Percentiles rank a stretch among this genome's conserved stretches.
These are phyloP conservation scores for Tricholaema leucomelas DNA, from an alignment of 2,113 vertebrate genomes.

Conservation along the genomic window DNA sequence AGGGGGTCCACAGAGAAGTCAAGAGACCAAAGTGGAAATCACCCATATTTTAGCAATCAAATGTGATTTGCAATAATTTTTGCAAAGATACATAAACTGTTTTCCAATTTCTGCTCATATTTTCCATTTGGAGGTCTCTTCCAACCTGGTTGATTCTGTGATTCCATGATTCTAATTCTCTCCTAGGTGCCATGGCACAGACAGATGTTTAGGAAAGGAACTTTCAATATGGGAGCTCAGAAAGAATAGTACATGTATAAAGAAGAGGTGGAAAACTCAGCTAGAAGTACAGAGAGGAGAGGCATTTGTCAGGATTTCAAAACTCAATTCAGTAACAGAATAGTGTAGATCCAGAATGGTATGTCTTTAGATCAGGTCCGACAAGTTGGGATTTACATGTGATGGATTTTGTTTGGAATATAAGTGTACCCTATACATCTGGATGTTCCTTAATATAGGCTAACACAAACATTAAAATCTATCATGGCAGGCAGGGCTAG, in stretches of 20 bases:
- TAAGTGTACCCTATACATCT: neutral
- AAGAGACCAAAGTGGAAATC: conserved; percentile 7
- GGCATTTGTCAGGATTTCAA: neutral
- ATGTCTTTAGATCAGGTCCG: neutral
- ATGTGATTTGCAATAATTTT: neutral
- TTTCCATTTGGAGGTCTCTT: no score
- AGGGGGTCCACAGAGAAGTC: neutral
- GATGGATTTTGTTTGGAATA: neutral
- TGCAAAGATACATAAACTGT: neutral
- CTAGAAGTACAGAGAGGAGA: neutral
- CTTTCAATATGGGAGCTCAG: neutral
- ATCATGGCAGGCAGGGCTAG: neutral
- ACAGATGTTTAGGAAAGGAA: neutral
- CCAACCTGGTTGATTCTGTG: no score
- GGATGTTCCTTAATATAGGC: neutral
- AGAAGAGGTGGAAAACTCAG: neutral
- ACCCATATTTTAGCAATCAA: neutral
- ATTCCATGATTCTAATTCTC: no score
- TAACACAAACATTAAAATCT: neutral
- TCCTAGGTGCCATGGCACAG: neutral
- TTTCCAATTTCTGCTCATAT: neutral
- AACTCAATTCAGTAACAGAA: neutral
- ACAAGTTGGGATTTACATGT: neutral
- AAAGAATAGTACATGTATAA: neutral
- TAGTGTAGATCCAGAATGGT: neutral